phyloP scores from a whole-genome alignment of 1,140 invertebrate species.

The Eufriesea mexicana region DNA sequence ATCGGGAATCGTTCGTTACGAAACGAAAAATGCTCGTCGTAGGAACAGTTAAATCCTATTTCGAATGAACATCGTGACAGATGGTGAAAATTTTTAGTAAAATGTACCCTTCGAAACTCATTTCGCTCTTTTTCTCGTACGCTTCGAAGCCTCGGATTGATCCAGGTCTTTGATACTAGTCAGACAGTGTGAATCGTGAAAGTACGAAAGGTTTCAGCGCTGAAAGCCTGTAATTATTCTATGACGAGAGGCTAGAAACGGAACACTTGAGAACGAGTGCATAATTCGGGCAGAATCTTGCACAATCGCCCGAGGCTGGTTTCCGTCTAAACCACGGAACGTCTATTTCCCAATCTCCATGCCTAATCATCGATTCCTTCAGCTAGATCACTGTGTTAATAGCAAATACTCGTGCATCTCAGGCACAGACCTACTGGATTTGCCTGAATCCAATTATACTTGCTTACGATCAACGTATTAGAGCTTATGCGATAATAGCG shows the following conservation, averaged over 20 bases:
- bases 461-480: slow-evolving; percentile 1
- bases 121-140: not conserved
- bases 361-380: slow-evolving; percentile 35
- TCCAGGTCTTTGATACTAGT: not conserved
- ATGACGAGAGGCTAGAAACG: not conserved
- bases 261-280: not conserved
- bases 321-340: not conserved
- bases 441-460: not conserved
- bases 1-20: not conserved
- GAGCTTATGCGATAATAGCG: too few species aligned
- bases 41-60: not conserved
- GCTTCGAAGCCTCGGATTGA: too few species aligned
- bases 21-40: too few species aligned
- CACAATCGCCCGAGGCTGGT: not conserved
- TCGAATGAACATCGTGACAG: too few species aligned
- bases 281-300: slow-evolving; percentile 8
- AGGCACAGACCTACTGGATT: not conserved
- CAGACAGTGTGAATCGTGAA: not conserved
- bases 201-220: not conserved
- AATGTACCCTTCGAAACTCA: not conserved
- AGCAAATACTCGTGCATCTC: not conserved
- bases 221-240: not conserved
- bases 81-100: not conserved
- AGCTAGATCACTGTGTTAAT: slow-evolving; percentile 11
- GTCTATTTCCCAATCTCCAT: slow-evolving; percentile 27